Evolutionary conservation across 2,888 invertebrate species (phyloP).

Genomic region (Matsumyia berberina): DNA sequence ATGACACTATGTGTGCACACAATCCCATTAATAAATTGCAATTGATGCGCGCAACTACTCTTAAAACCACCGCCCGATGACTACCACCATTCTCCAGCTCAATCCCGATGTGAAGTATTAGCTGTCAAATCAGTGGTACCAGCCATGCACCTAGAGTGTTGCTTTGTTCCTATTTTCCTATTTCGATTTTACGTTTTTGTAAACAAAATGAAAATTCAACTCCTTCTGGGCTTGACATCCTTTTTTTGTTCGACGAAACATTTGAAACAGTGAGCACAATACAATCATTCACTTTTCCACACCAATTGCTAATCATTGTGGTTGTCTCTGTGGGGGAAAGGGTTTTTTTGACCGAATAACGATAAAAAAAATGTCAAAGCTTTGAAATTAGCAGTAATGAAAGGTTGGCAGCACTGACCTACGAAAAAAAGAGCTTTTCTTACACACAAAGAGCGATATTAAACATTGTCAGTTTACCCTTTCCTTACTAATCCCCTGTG

Average conservation of each 20-base stretch:
- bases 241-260: conserved; percentile 47
- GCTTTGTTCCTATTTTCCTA: conserved; percentile 14
- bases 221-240: conserved; percentile 50
- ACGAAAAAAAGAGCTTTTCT: too few species aligned
- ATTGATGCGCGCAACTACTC: conserved; percentile 53
- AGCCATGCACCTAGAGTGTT: conserved; percentile 32
- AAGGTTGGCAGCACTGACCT: too few species aligned
- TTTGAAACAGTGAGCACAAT: conserved; percentile 50
- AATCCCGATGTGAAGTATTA: conserved; percentile 34
- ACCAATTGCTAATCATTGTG: conserved; percentile 26
- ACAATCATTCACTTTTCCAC: conserved; percentile 35
- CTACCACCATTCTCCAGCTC: conserved; percentile 5
- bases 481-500: too few species aligned
- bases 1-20: conserved; percentile 12
- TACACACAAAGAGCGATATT: too few species aligned
- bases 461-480: too few species aligned
- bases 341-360: too few species aligned
- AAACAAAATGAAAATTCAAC: conserved; percentile 47
- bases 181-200: conserved; percentile 23
- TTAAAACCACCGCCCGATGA: conserved; percentile 12
- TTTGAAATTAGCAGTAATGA: too few species aligned
- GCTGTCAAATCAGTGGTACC: conserved; percentile 64
- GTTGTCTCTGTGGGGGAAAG: conserved; percentile 7
- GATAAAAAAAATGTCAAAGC: too few species aligned
- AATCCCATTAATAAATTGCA: conserved; percentile 57